Base-by-base conservation (phyloP, 2,113 vertebrate genomes). In the Etheostoma cragini region DNA sequence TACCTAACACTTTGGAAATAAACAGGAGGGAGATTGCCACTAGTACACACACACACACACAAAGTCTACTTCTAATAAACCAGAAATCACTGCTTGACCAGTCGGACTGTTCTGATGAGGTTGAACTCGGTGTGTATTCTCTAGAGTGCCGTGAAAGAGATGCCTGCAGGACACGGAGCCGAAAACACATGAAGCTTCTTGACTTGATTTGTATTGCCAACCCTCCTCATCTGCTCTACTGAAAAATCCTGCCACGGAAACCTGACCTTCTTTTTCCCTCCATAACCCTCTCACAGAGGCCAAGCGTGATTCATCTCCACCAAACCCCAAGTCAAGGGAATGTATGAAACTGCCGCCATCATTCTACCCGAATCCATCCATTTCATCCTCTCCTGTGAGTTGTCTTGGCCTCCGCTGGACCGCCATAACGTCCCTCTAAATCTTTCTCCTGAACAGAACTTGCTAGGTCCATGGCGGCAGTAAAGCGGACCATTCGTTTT, bases 401-500 rank as follows among this genome's bases (percentile, higher is more conserved):
- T 78, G 76, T 87, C 87, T 81, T 66, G 74, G 85, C 89, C 78
- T 85, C 81, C 22, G 24, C 82, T 24, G 63, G 82, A 81, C 72
- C n/a, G 73, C 81, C 83, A 58, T 85, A 83, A 80, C 65, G 42
- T 73, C 68, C 42, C 77, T 77, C 86, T 93, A 93, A 91, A 94
- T 94, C 87, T 91, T 90, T 81, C 84, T 67, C 76, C 87, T 60
- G 75, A 88, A 83, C 86, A 77, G 88, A 80, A 53, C 82, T 82
- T 53, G 22, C 49, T 6, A 21, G 81, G 78, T 90, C 82, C 81
- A 80, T 30, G 38, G 75, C 53, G 79, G 89, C 86, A 73, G 70
- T 87, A 89, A 94, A 92, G 87, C 85, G 89, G 86, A 80, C 87
- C 90, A 92, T 91, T 92, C 67, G 67, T 88, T 92, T 88, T 88